A percentile compares a stretch with the other conserved stretches of the same genome.
Evolutionary conservation across 2,113 vertebrate species (phyloP).

Genomic region (Phocoena sinus): DNA sequence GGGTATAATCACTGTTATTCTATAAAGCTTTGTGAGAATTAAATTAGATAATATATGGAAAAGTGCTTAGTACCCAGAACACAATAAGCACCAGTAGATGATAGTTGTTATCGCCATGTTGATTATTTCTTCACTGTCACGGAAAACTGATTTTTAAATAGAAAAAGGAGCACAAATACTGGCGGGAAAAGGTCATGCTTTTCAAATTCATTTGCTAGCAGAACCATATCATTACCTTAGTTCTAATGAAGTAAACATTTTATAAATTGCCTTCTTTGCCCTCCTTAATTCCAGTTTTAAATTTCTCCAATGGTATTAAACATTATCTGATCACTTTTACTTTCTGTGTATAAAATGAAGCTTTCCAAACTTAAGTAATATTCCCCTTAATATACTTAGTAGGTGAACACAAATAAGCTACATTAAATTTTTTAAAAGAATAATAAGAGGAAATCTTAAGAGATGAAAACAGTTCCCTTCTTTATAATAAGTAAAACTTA

Average conservation of each 20-base stretch:
- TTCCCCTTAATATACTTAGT: background rate
- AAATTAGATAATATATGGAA: background rate
- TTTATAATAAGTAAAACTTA: background rate
- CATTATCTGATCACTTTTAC: background rate
- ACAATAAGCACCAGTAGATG: background rate
- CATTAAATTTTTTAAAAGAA: background rate
- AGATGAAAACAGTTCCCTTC: background rate
- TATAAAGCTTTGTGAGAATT: background rate
- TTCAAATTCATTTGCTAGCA: background rate
- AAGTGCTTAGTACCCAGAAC: background rate
- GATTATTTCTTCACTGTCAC: background rate
- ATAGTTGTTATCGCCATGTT: background rate
- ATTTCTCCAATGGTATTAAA: background rate
- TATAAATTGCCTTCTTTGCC: background rate
- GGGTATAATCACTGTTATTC: background rate
- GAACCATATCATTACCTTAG: background rate
- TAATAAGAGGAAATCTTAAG: background rate
- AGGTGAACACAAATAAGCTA: background rate
- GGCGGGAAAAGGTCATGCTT: background rate
- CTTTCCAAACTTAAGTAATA: background rate
- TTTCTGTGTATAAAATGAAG: background rate
- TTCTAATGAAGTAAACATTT: background rate
- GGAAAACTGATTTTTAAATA: background rate
- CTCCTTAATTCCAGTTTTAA: slow-evolving; percentile 5
- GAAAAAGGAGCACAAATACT: background rate